phyloP scores from a whole-genome alignment of 2,797 vertebrate genomes.

The Coranthus polyacanthus region DNA sequence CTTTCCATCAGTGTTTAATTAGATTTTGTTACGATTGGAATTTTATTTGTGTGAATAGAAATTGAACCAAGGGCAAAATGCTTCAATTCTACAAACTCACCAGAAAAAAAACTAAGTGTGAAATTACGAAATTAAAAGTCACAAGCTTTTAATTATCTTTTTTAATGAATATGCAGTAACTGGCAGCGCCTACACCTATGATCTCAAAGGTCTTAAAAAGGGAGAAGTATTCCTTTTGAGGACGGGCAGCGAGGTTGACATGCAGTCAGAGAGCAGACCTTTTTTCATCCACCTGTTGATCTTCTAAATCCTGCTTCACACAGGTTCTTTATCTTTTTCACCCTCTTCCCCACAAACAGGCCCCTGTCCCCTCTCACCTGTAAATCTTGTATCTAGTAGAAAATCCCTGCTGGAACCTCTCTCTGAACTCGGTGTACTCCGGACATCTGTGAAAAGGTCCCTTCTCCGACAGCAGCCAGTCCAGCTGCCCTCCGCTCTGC shows the following conservation, averaged over 20 bases:
- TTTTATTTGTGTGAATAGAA: no score
- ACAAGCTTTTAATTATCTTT: no score
- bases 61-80: no score
- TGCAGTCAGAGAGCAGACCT: not conserved
- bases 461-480: constrained; percentile 97
- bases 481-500: constrained; percentile 87
- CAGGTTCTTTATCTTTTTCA: not conserved
- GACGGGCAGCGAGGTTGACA: not conserved
- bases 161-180: no score
- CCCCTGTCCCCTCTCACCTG: constrained; percentile 85
- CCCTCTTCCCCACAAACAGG: not conserved
- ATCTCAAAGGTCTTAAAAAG: not conserved
- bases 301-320: constrained; percentile 4
- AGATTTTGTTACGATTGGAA: no score
- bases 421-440: constrained; percentile 95
- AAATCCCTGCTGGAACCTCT: constrained; percentile 95
- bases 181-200: no score
- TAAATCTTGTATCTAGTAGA: constrained; percentile 99
- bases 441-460: constrained; percentile 96
- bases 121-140: no score
- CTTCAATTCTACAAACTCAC: no score
- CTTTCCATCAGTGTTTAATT: no score
- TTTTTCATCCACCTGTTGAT: constrained; percentile 5
- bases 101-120: no score
- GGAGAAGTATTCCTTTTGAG: not conserved